These are phyloP conservation scores for Xylocopa sonorina DNA, from an alignment of 1,140 invertebrate genomes.

Conservation along the genomic window DNA sequence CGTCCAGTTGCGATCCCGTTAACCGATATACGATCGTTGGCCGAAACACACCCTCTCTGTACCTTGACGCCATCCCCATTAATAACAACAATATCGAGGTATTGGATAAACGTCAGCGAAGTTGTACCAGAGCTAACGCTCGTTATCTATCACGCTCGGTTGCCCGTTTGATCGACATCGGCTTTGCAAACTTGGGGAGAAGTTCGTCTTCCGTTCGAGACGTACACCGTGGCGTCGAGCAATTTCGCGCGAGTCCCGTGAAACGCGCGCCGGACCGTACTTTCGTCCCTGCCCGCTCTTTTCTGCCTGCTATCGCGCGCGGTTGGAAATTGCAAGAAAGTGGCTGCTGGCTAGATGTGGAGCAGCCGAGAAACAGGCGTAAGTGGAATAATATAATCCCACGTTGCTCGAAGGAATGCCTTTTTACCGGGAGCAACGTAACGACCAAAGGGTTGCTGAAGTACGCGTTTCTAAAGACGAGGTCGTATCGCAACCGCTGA, in stretches of 20 bases:
- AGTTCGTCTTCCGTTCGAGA: constrained; percentile 54
- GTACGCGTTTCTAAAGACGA: constrained; percentile 45
- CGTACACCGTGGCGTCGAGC: constrained; percentile 25
- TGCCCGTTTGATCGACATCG: constrained; percentile 25
- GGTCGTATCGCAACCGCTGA: too few relatives aligned
- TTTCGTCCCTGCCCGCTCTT: not conserved
- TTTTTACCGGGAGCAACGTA: constrained; percentile 30
- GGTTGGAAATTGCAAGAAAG: constrained; percentile 49
- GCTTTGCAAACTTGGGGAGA: constrained; percentile 50
- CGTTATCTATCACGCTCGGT: constrained; percentile 41
- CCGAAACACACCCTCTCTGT: constrained; percentile 32
- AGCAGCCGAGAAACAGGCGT: constrained; percentile 15
- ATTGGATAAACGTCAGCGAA: constrained; percentile 45
- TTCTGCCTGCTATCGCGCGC: not conserved
- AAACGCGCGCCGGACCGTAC: constrained; percentile 19
- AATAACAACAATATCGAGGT: constrained; percentile 47
- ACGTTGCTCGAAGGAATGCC: constrained; percentile 49
- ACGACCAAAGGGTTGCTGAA: not conserved
- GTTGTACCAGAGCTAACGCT: not conserved
- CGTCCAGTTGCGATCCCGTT: constrained; percentile 29
- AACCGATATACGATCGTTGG: constrained; percentile 36
- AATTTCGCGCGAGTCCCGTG: constrained; percentile 41
- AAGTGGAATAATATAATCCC: constrained; percentile 60
- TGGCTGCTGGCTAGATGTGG: constrained; percentile 13
- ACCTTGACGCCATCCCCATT: too few relatives aligned